Conservation (phyloP, 2,888 invertebrate species). For the Lycaena phlaeas region DNA sequence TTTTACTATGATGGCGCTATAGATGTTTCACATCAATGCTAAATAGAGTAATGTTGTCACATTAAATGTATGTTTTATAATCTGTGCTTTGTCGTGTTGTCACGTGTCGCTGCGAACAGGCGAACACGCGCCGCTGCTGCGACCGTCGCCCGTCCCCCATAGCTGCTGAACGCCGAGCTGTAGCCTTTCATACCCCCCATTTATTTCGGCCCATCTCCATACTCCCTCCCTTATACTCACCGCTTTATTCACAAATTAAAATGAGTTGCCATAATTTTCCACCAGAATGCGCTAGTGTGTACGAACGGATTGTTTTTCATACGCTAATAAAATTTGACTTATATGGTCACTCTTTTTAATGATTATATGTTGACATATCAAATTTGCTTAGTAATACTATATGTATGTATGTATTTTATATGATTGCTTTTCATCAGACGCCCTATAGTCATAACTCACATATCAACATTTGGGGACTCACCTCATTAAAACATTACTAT, state of each 20-base stretch:
- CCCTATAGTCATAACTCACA: no score
- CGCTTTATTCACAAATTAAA: neutral
- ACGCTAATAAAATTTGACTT: no score
- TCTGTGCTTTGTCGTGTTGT: constrained; percentile 17
- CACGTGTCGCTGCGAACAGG: constrained; percentile 34
- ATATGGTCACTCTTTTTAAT: no score
- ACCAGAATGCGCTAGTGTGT: neutral
- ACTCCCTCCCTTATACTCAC: constrained; percentile 4
- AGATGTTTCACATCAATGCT: no score
- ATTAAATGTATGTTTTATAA: constrained; percentile 8
- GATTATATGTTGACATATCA: no score
- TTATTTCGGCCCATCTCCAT: constrained; percentile 1
- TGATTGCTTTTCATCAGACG: neutral
- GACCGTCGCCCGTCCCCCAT: constrained; percentile 33
- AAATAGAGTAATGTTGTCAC: neutral
- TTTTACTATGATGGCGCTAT: no score
- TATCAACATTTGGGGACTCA: no score
- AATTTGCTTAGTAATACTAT: neutral
- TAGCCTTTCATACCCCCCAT: constrained; percentile 12
- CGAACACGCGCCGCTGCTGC: constrained; percentile 62
- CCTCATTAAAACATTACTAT: no score
- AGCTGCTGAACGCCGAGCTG: constrained; percentile 36
- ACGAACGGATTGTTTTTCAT: neutral
- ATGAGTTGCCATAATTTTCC: neutral
- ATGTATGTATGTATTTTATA: neutral